Conservation (phyloP, 2,888 invertebrate species). For the Erebia aethiops region DNA sequence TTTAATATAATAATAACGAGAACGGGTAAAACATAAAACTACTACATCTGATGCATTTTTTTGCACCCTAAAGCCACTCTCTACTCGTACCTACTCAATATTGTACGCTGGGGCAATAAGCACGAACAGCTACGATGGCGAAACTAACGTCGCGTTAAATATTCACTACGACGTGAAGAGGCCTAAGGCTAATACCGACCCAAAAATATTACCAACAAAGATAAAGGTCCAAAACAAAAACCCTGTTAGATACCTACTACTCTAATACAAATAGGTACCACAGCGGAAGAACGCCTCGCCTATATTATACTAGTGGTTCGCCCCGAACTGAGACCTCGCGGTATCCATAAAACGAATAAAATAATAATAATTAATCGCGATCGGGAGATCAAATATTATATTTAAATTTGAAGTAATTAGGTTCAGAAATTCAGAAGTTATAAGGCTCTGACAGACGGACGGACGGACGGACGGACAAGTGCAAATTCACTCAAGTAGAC, state of each 20-base stretch:
- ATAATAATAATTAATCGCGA: too few relatives aligned
- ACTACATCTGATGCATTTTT: not conserved
- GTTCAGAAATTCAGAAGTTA: too few relatives aligned
- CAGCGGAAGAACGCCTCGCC: not conserved
- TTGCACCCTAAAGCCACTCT: not conserved
- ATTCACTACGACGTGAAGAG: conserved; percentile 2
- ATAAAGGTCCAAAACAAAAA: not conserved
- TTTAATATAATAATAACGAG: not conserved
- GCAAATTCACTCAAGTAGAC: too few relatives aligned
- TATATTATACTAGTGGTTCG: too few relatives aligned
- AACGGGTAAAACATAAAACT: not conserved
- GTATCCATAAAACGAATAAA: too few relatives aligned
- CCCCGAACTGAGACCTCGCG: too few relatives aligned
- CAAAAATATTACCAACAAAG: not conserved
- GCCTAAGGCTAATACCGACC: not conserved
- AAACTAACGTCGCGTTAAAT: conserved; percentile 17
- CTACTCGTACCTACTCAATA: conserved; percentile 9
- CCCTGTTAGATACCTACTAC: not conserved
- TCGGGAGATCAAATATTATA: too few relatives aligned
- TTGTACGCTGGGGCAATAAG: conserved; percentile 4
- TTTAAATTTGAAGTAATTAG: too few relatives aligned
- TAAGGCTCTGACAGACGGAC: too few relatives aligned
- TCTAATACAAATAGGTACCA: not conserved
- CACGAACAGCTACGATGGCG: conserved; percentile 8
- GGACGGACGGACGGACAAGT: too few relatives aligned